These are phyloP conservation scores for Scatophagus argus DNA, from an alignment of 2,113 vertebrate genomes.

Conservation along the genomic window DNA sequence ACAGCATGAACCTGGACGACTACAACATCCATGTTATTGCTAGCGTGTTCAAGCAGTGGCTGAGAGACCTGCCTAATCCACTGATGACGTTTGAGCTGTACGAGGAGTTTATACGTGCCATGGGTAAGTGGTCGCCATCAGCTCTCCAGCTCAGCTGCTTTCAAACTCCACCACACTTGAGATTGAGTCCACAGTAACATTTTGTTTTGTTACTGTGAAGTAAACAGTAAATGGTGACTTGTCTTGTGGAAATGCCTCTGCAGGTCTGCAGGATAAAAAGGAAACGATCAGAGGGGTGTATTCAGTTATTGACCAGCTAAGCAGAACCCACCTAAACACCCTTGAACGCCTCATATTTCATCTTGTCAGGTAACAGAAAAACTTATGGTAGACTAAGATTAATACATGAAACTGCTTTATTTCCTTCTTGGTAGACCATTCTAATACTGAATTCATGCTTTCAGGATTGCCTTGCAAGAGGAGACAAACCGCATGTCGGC, in stretches of 20 bases:
- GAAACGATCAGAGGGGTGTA: slow-evolving; percentile 93
- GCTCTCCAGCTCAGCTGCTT: background rate
- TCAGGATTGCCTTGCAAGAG: slow-evolving; percentile 94
- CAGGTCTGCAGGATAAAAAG: slow-evolving; percentile 95
- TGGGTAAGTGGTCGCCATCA: slow-evolving; percentile 85
- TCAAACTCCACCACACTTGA: background rate
- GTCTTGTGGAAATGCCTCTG: slow-evolving; percentile 30
- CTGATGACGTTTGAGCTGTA: slow-evolving; percentile 99
- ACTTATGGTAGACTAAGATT: background rate
- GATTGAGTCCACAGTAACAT: background rate
- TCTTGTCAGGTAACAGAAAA: slow-evolving; percentile 90
- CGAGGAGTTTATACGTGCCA: slow-evolving; percentile 94
- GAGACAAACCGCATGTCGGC: slow-evolving; percentile 99
- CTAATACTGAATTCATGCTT: slow-evolving; percentile 41
- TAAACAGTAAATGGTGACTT: background rate
- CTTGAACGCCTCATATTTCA: slow-evolving; percentile 98
- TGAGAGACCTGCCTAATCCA: slow-evolving; percentile 96
- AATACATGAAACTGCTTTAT: background rate
- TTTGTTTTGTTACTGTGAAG: background rate
- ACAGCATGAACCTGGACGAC: slow-evolving; percentile 93
- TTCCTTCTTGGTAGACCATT: background rate
- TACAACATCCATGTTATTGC: slow-evolving; percentile 99
- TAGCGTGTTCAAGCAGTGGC: slow-evolving; percentile 99
- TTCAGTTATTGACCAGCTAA: slow-evolving; percentile 95
- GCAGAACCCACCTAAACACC: slow-evolving; percentile 94